A percentile compares a stretch with the other conserved stretches of the same genome.
Evolutionary conservation across 2,888 invertebrate genomes (phyloP).

Genomic region (Polydrusus tereticollis): DNA sequence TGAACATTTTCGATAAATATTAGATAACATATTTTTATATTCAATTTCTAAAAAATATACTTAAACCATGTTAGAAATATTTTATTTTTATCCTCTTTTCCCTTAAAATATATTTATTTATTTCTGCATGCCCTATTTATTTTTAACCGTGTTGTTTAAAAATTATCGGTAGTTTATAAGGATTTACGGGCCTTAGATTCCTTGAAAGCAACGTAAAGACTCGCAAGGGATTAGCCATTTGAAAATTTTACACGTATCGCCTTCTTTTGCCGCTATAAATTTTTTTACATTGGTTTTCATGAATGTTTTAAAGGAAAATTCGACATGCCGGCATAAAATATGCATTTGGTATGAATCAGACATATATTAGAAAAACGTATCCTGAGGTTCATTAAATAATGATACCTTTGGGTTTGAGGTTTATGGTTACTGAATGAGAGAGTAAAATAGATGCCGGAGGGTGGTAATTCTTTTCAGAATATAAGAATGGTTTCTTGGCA

Average conservation of each 20-base stretch:
- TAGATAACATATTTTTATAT: too few relatives aligned
- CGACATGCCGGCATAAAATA: conserved; percentile 21
- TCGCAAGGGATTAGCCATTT: conserved; percentile 15
- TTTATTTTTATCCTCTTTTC: neutral
- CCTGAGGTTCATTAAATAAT: conserved; percentile 6
- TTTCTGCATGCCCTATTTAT: neutral
- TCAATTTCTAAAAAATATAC: too few relatives aligned
- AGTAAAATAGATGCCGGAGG: neutral
- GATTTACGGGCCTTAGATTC: neutral
- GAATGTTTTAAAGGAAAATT: conserved; percentile 23
- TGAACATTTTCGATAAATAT: too few relatives aligned
- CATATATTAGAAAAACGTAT: conserved; percentile 7
- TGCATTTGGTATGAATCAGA: neutral
- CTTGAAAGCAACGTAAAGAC: conserved; percentile 8
- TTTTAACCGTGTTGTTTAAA: neutral
- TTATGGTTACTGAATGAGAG: neutral
- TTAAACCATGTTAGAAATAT: too few relatives aligned
- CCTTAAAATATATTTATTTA: neutral
- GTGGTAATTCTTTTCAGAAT: neutral
- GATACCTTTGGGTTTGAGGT: neutral
- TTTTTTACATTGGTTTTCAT: conserved; percentile 30
- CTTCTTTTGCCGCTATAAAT: conserved; percentile 17
- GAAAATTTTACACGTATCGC: conserved; percentile 30
- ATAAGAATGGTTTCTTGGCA: too few relatives aligned
- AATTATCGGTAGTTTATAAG: neutral